Base-by-base conservation (phyloP, 2,888 invertebrate genomes). In the Pristionchus japonicus region DNA sequence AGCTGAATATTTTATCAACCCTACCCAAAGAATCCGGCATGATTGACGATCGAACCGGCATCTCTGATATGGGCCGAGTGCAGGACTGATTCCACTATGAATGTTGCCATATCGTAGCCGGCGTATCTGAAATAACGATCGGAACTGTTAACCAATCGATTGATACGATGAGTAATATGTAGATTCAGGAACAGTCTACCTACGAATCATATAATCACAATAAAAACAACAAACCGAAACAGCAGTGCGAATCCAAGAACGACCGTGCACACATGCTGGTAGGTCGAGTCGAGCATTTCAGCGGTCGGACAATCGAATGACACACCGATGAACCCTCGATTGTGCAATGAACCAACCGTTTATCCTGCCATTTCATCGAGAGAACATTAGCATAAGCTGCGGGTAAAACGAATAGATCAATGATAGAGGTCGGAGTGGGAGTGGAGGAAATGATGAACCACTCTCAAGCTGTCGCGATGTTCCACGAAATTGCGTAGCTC, bases 51-150 rank as follows among this genome's bases (percentile, higher is more conserved):
- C 1, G 85, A 40, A 37, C n/a, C 15, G 17, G 64, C 31, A 43
- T 85, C 85, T 40, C 85, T 23, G 17, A 85, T 23, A 61, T 85
- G 47, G 20, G 85, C 61, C 15, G 85, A 85, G 20, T 85, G 85
- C 1, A 85, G 61, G 1, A 85, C 40, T 27, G 85, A 85, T 64
- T 85, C 85, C 40, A 85, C 85, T 31, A 85, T 85, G 43, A 85
- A 85, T 3, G 85, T 85, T 0, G 85, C 85, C 85, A 85, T 85
- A 17, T 85, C 85, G 64, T 64, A 85, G 6, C 85, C 85, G 43
- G 64, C 49, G n/a, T 34, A 85, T 40, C 61, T 85, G 31, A 37
- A 47, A 83, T 37, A 15, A 1, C 11, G 27, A 67, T 27, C 3
- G 20, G 20, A 1, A 17, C 43, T 43, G 43, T 11, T n/a, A n/a